Evolutionary conservation across 2,113 vertebrate genomes (phyloP).

Genomic region (chimpanzee (Pan troglodytes)): NHGRI_mPanTro3-v2.1_pri NC_072409.2:98887001-98887500

Average conservation of each 20-base stretch:
- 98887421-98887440: background rate
- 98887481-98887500: background rate
- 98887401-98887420: background rate
- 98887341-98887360: conserved; percentile 31
- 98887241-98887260: background rate
- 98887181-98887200: background rate
- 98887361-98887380: background rate
- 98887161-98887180: conserved; percentile 20
- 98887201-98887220: conserved; percentile 23
- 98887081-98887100: background rate
- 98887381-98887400: conserved; percentile 31
- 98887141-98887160: background rate
- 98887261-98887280: conserved; percentile 44
- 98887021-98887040: background rate
- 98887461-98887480: background rate
- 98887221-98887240: background rate
- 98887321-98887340: background rate
- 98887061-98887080: conserved; percentile 38
- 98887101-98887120: conserved; percentile 38
- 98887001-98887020: background rate
- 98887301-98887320: conserved; percentile 14
- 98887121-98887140: conserved; percentile 6
- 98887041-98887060: background rate
- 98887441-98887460: conserved; percentile 23
- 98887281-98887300: conserved; percentile 46